Evolutionary conservation across 2,888 invertebrate species (phyloP).

Genomic region (Orchestes rusci): DNA sequence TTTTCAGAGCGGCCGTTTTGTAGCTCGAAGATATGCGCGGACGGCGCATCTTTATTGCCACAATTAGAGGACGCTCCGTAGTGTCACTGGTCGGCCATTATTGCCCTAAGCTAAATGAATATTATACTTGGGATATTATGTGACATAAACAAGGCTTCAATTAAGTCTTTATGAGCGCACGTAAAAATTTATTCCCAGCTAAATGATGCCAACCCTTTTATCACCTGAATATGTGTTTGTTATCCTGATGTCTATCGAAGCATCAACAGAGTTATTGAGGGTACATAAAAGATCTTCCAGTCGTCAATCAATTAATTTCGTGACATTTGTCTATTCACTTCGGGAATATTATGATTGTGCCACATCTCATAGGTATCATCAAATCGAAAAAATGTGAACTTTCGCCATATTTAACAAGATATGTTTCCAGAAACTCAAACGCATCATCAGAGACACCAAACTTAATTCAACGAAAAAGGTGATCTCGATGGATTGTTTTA

Average conservation of each 20-base stretch:
- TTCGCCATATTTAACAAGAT: too few species aligned
- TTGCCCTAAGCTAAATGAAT: conserved; percentile 21
- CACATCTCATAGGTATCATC: too few species aligned
- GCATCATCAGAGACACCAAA: too few species aligned
- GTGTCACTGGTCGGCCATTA: conserved; percentile 28
- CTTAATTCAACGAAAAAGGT: too few species aligned
- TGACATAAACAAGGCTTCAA: conserved; percentile 29
- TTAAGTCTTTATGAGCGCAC: conserved; percentile 23
- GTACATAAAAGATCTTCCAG: too few species aligned
- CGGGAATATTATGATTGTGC: too few species aligned
- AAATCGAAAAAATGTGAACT: too few species aligned
- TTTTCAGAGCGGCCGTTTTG: conserved; percentile 30
- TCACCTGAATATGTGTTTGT: conserved; percentile 11
- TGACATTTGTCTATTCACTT: too few species aligned
- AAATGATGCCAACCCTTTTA: conserved; percentile 15
- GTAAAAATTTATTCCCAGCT: conserved; percentile 19
- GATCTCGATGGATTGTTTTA: too few species aligned
- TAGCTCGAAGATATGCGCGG: conserved; percentile 22
- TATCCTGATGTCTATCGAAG: not conserved
- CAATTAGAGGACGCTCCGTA: conserved; percentile 37
- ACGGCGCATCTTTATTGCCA: conserved; percentile 37
- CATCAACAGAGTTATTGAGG: too few species aligned
- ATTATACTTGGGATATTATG: conserved; percentile 27
- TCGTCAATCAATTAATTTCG: too few species aligned
- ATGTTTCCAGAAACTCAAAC: too few species aligned